Evolutionary conservation across 2,888 invertebrate species (phyloP).

Genomic region (Erebia ligea): DNA sequence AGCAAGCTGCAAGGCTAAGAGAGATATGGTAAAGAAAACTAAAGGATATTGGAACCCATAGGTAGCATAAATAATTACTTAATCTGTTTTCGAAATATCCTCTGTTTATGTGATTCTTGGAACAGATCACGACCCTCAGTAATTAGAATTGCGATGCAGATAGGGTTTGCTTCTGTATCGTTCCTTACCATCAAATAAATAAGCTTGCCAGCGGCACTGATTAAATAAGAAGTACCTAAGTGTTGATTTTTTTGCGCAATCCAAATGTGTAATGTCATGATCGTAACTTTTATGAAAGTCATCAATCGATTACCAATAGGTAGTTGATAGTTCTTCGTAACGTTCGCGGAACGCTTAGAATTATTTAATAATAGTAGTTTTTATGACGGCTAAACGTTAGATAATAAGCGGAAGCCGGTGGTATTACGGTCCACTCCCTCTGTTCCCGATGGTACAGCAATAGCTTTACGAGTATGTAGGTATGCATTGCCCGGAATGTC

Average conservation of each 20-base stretch:
- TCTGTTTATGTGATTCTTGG: too few species aligned
- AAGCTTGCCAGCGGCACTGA: neutral
- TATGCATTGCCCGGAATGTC: neutral
- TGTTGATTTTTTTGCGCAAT: neutral
- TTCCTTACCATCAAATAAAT: neutral
- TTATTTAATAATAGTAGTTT: slow-evolving; percentile 17
- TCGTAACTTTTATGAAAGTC: slow-evolving; percentile 18
- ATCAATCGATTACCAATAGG: slow-evolving; percentile 4
- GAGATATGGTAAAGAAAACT: too few species aligned
- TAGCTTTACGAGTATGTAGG: neutral
- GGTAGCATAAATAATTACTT: too few species aligned
- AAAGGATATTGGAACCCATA: too few species aligned
- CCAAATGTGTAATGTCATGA: neutral
- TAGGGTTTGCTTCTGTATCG: neutral
- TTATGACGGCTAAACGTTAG: slow-evolving; percentile 8
- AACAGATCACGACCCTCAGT: too few species aligned
- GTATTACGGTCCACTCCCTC: neutral
- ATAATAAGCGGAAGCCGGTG: slow-evolving; percentile 13
- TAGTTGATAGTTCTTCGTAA: neutral
- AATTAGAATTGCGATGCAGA: too few species aligned
- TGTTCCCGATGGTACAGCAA: neutral
- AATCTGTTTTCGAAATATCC: too few species aligned
- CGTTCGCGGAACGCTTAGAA: neutral
- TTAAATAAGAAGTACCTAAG: neutral
- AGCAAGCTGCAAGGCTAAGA: too few species aligned